These are phyloP conservation scores for Alca torda DNA, from an alignment of 2,797 vertebrate species.

Conservation along the genomic window DNA sequence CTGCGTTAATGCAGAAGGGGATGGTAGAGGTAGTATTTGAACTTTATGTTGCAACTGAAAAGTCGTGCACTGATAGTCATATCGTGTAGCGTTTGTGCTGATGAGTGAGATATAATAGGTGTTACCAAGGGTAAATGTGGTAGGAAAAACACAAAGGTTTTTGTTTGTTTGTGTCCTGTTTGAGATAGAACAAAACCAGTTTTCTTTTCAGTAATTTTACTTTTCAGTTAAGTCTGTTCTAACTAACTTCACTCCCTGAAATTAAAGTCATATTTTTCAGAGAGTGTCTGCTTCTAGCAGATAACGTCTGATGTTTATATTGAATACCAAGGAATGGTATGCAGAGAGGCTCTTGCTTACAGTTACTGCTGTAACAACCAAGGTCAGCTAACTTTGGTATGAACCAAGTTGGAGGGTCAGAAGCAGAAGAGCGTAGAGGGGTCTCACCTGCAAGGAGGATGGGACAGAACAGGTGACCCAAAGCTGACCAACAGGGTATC, in stretches of 20 bases:
- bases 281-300: neutral
- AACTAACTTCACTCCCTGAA: neutral
- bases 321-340: neutral
- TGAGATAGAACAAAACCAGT: neutral
- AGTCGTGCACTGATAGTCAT: neutral
- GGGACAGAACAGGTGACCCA: neutral
- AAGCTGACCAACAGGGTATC: neutral
- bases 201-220: neutral
- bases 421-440: neutral
- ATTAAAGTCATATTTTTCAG: neutral
- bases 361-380: neutral
- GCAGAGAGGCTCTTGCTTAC: neutral
- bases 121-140: neutral
- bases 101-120: neutral
- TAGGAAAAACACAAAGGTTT: neutral
- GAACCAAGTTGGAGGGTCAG: neutral
- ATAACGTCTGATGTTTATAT: neutral
- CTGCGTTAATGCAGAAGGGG: neutral
- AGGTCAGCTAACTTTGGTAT: neutral
- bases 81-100: neutral
- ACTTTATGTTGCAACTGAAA: neutral
- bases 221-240: neutral
- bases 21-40: neutral
- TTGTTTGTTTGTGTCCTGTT: neutral
- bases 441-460: neutral